Evolutionary conservation across 2,888 invertebrate species (phyloP).

Genomic region (Lepidocyrtinus sp.): DNA sequence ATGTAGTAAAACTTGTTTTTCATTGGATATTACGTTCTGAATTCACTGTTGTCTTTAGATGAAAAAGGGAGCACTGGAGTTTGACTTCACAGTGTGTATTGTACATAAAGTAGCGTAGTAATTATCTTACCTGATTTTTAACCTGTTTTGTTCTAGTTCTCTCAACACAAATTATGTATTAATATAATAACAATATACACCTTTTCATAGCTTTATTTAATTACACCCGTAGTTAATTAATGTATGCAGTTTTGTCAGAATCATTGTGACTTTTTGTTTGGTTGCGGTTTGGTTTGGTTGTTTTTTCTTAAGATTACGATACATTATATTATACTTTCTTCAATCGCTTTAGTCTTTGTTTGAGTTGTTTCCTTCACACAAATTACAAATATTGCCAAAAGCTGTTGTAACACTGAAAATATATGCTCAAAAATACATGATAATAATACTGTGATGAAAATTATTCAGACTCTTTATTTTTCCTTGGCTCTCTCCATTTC

Average conservation of each 20-base stretch:
- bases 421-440: too few relatives aligned
- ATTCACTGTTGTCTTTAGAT: conserved; percentile 5
- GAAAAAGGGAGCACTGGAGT: conserved; percentile 19
- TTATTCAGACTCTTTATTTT: too few relatives aligned
- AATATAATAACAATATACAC: not conserved
- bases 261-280: not conserved
- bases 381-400: too few relatives aligned
- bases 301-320: not conserved
- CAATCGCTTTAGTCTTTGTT: too few relatives aligned
- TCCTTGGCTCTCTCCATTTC: not conserved
- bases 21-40: conserved; percentile 7
- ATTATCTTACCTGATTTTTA: conserved; percentile 32
- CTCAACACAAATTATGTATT: not conserved
- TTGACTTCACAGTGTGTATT: conserved; percentile 29
- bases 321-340: not conserved
- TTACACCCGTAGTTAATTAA: not conserved
- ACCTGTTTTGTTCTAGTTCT: not conserved
- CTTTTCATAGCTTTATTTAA: not conserved
- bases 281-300: not conserved
- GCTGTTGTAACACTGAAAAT: too few relatives aligned
- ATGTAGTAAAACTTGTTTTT: conserved; percentile 5
- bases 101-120: not conserved
- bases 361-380: too few relatives aligned
- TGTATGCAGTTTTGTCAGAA: not conserved
- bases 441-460: not conserved